Base-by-base conservation (phyloP, 2,888 invertebrate genomes). In the Netelia fuscicornis region DNA sequence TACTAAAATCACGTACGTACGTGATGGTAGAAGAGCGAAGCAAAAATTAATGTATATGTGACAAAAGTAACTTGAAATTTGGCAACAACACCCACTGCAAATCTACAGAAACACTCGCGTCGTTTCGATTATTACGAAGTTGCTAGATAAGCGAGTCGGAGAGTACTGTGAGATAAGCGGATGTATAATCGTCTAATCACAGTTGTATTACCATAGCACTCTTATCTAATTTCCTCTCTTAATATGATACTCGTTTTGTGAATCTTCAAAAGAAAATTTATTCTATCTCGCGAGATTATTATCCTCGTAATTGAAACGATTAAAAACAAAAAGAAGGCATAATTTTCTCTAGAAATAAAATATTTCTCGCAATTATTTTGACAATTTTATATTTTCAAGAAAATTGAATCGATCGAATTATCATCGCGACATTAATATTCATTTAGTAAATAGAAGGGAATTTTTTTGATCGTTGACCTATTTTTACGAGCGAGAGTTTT, bases 41-140 rank as follows among this genome's bases (percentile, higher is more conserved):
- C 82, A 64, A 83, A 83, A 86, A 84, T 71, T 82, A 76, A 75
- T 78, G 30, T 52, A 71, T 77, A 74, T 62, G 52, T 52, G 20
- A 62, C 44, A 76, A 64, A 72, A 62, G 23, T 60, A 62, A 52
- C 10, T 37, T 54, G 68, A 25, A 77, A 68, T 81, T 84, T 77
- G 81, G 77, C 81, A 84, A 77, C 81, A 81, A 77, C 60, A 68
- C 54, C 72, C 25, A 58, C 44, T 60, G 58, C 9, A 23, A 13
- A 17, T 37, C 52, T 44, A 62, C 67, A 74, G 74, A 58, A 74
- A 37, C 0, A 37, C 6, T 37, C 17, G 42, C 65, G 62, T 70
- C 74, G 62, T 62, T 54, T 65, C 71, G 67, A 75, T 81, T 68
- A 72, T 68, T 54, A 48, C 44, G 44, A 20, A 65, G 52, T 25